A percentile compares a stretch with the other conserved stretches of the same genome.
Conservation (phyloP, 2,113 vertebrate species). For the Corythoichthys haematopterus region DNA sequence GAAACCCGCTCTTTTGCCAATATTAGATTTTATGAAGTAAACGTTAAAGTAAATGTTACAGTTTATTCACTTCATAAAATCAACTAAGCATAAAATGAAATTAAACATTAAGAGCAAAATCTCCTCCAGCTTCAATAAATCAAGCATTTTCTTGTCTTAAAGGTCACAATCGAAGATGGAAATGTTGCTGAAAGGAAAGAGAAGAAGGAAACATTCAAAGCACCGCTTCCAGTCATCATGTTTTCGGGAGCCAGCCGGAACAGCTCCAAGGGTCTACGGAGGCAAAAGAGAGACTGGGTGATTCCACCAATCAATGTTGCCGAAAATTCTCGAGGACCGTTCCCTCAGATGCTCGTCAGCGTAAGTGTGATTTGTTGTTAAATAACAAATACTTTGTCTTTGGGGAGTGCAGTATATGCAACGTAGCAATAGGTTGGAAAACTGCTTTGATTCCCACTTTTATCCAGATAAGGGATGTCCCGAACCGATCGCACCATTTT, state of each 20-base stretch:
- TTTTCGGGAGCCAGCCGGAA: slow-evolving; percentile 71
- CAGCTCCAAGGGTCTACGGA: slow-evolving; percentile 70
- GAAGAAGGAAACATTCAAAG: slow-evolving; percentile 30
- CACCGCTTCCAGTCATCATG: slow-evolving; percentile 67
- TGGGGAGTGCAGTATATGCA: slow-evolving; percentile 11
- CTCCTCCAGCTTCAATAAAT: slow-evolving; percentile 5
- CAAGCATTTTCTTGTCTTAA: slow-evolving; percentile 32
- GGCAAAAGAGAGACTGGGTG: slow-evolving; percentile 96
- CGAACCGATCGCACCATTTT: too few species aligned
- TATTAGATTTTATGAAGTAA: neutral
- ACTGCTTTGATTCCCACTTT: slow-evolving; percentile 38
- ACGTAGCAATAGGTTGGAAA: slow-evolving; percentile 45
- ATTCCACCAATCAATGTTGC: slow-evolving; percentile 97
- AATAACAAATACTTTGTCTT: slow-evolving; percentile 40
- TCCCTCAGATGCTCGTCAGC: slow-evolving; percentile 92
- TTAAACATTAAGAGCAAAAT: neutral
- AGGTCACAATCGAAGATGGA: slow-evolving; percentile 49
- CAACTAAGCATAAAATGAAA: neutral
- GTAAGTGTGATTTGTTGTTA: slow-evolving; percentile 74
- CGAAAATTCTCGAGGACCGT: slow-evolving; percentile 91
- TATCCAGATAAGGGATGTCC: slow-evolving; percentile 14
- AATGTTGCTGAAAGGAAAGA: slow-evolving; percentile 41
- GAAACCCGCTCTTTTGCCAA: neutral
- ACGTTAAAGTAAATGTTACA: neutral
- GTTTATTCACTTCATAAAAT: neutral